Conservation (phyloP, 2,888 invertebrate genomes). For the Tachystola acroxantha region DNA sequence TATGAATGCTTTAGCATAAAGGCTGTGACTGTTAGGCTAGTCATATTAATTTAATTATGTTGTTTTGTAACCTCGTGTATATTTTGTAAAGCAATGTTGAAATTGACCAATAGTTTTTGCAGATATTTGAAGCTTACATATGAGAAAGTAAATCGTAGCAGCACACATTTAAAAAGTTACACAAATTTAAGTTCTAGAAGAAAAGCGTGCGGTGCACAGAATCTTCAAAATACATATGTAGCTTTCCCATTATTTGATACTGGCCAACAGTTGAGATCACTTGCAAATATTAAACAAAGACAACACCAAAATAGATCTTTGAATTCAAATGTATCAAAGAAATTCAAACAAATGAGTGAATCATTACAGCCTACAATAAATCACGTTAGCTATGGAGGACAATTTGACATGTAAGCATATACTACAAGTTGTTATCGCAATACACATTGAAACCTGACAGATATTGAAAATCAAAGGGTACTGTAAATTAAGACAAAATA, state of each 20-base stretch:
- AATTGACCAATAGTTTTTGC: slow-evolving; percentile 68
- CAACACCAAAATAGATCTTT: slow-evolving; percentile 34
- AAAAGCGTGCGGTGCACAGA: slow-evolving; percentile 39
- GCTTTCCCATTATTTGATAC: slow-evolving; percentile 22
- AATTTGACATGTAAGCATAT: slow-evolving; percentile 55
- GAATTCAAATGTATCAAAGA: slow-evolving; percentile 32
- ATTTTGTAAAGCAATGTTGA: slow-evolving; percentile 63
- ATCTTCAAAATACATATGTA: slow-evolving; percentile 19
- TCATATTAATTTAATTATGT: slow-evolving; percentile 39
- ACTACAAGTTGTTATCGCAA: too few relatives aligned
- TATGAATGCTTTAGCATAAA: slow-evolving; percentile 36
- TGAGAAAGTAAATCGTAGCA: too few relatives aligned
- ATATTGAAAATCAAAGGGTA: too few relatives aligned
- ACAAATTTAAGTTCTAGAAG: slow-evolving; percentile 40
- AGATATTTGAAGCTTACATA: slow-evolving; percentile 58
- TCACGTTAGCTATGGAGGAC: slow-evolving; percentile 49
- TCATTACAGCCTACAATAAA: slow-evolving; percentile 38
- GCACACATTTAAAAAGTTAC: slow-evolving; percentile 42
- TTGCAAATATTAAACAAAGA: slow-evolving; percentile 38
- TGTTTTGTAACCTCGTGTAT: slow-evolving; percentile 35
- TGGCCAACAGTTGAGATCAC: slow-evolving; percentile 28
- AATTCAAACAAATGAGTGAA: slow-evolving; percentile 51
- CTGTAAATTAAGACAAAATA: too few relatives aligned
- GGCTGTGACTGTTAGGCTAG: slow-evolving; percentile 23
- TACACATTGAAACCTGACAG: too few relatives aligned